A percentile compares a stretch with the other conserved stretches of the same genome.
Conservation (phyloP, 2,888 invertebrate genomes). For the Cephus nigrinus region DNA sequence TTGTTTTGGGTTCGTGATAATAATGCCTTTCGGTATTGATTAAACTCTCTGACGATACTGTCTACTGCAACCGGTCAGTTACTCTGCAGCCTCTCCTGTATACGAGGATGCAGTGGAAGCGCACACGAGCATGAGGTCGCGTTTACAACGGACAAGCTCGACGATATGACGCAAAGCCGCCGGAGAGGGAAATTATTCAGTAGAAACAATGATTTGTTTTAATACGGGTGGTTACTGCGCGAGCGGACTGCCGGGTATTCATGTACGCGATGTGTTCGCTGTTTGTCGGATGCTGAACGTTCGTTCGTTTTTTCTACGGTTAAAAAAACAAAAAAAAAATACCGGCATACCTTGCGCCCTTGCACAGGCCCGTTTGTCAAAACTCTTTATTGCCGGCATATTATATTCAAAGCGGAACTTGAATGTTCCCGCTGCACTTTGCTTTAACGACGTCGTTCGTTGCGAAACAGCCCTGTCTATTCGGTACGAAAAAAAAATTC, state of each 20-base stretch:
- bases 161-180: constrained; percentile 12
- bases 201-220: constrained; percentile 40
- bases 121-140: not conserved
- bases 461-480: not conserved
- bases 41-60: not conserved
- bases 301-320: constrained; percentile 47
- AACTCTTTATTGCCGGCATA: constrained; percentile 60
- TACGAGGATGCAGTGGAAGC: not conserved
- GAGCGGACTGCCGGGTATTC: constrained; percentile 34
- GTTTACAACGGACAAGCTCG: constrained; percentile 2
- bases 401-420: constrained; percentile 55
- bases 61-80: not conserved
- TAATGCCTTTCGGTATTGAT: constrained; percentile 4
- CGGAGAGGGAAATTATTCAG: constrained; percentile 28
- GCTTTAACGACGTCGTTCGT: constrained; percentile 30
- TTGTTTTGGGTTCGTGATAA: not conserved
- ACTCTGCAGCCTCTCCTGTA: not conserved
- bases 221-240: constrained; percentile 24
- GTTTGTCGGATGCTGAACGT: constrained; percentile 43
- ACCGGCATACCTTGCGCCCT: not conserved
- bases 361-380: constrained; percentile 54
- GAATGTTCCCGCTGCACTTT: constrained; percentile 43
- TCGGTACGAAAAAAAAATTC: not conserved
- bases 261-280: constrained; percentile 42
- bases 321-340: constrained; percentile 41